A percentile compares a stretch with the other conserved stretches of the same genome.
Conservation (phyloP, 2,888 invertebrate species). For the Esperia sulphurella region DNA sequence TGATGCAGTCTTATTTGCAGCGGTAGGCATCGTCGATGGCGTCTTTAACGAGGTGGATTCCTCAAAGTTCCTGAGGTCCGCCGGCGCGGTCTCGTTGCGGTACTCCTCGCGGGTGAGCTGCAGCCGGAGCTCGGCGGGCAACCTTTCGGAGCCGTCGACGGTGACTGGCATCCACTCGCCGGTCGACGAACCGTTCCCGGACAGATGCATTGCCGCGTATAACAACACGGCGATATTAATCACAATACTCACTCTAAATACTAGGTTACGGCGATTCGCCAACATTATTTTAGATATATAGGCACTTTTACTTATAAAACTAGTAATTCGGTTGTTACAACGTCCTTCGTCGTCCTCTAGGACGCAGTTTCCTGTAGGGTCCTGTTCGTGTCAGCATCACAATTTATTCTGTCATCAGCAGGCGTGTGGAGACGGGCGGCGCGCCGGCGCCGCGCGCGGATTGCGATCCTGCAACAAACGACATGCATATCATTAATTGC, state of each 20-base stretch:
- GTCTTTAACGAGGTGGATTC: slow-evolving; percentile 64
- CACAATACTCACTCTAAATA: slow-evolving; percentile 86
- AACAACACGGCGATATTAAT: slow-evolving; percentile 85
- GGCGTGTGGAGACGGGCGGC: slow-evolving; percentile 56
- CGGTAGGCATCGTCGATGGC: slow-evolving; percentile 60
- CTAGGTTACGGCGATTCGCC: slow-evolving; percentile 81
- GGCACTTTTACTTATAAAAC: slow-evolving; percentile 66
- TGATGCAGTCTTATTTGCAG: slow-evolving; percentile 62
- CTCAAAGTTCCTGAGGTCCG: slow-evolving; percentile 40
- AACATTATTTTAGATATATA: slow-evolving; percentile 58
- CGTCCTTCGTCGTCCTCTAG: slow-evolving; percentile 77
- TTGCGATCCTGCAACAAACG: slow-evolving; percentile 55
- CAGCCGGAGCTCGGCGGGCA: slow-evolving; percentile 43
- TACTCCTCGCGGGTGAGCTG: slow-evolving; percentile 43
- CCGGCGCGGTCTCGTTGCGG: slow-evolving; percentile 49
- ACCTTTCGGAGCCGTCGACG: slow-evolving; percentile 53
- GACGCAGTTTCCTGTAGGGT: slow-evolving; percentile 74
- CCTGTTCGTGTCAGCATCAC: slow-evolving; percentile 75
- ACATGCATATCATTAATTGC: no score
- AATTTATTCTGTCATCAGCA: slow-evolving; percentile 73
- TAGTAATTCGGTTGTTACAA: slow-evolving; percentile 46
- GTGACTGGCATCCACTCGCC: slow-evolving; percentile 62
- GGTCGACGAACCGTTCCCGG: slow-evolving; percentile 46
- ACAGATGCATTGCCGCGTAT: slow-evolving; percentile 84
- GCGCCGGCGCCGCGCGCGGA: slow-evolving; percentile 42